These are phyloP conservation scores for Anseranas semipalmata DNA, from an alignment of 2,113 vertebrate genomes.

Conservation along the genomic window DNA sequence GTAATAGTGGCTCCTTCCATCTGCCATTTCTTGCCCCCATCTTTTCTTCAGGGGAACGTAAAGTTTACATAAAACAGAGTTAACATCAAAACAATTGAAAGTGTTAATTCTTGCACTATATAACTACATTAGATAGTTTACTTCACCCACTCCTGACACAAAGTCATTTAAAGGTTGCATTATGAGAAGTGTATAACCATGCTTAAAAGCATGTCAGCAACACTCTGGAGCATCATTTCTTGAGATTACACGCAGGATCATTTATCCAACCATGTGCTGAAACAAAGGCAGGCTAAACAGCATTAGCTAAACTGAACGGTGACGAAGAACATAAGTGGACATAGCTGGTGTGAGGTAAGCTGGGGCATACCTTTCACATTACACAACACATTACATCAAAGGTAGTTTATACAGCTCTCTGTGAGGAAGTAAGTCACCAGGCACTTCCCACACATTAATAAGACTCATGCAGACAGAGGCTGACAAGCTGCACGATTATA, in stretches of 20 bases:
- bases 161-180: background rate
- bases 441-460: background rate
- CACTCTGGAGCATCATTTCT: background rate
- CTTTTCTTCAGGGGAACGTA: background rate
- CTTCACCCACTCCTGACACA: background rate
- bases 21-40: background rate
- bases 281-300: background rate
- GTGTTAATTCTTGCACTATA: background rate
- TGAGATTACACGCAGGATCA: background rate
- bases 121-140: background rate
- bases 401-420: background rate
- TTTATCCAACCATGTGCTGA: background rate
- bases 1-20: background rate
- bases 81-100: background rate
- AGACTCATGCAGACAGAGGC: background rate
- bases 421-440: background rate
- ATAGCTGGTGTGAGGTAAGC: background rate
- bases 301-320: background rate
- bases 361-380: background rate
- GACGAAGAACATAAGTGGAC: fast-evolving
- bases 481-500: background rate
- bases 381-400: background rate
- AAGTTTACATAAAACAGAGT: background rate
- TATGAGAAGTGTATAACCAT: background rate
- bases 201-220: background rate